phyloP scores from a whole-genome alignment of 2,113 vertebrate species.

The Porphyrio hochstetteri region DNA sequence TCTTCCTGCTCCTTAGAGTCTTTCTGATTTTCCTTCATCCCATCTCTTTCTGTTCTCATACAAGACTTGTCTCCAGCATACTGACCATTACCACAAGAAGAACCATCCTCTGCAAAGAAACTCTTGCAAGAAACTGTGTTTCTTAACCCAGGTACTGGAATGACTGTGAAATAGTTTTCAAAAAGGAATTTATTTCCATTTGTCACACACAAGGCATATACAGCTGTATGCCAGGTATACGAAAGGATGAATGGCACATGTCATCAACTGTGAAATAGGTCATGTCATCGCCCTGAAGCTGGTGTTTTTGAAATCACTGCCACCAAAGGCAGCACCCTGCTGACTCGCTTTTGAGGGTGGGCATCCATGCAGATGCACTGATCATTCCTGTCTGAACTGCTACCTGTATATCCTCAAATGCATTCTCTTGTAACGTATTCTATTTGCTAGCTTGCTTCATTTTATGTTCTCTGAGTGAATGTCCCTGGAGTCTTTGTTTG shows the following conservation, averaged over 20 bases:
- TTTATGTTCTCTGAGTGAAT: not conserved
- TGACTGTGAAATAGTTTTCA: constrained; percentile 21
- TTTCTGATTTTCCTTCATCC: not conserved
- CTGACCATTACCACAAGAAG: not conserved
- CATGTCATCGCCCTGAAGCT: not conserved
- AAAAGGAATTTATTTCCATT: constrained; percentile 21
- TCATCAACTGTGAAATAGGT: not conserved
- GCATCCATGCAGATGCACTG: not conserved
- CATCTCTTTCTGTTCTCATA: not conserved
- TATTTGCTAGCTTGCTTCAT: not conserved
- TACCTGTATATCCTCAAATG: not conserved
- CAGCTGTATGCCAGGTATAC: not conserved
- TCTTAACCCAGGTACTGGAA: not conserved
- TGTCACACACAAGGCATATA: not conserved
- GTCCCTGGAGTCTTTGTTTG: not conserved
- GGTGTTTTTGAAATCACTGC: not conserved
- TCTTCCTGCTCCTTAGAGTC: not conserved
- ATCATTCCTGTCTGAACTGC: not conserved
- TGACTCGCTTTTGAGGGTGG: not conserved
- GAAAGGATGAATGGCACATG: not conserved
- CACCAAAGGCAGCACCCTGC: not conserved
- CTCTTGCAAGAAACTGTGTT: not conserved
- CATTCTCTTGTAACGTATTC: not conserved
- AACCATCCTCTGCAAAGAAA: not conserved
- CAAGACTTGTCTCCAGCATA: not conserved